Conservation (phyloP, 2,797 vertebrate species). For the Carduelis carduelis region DNA sequence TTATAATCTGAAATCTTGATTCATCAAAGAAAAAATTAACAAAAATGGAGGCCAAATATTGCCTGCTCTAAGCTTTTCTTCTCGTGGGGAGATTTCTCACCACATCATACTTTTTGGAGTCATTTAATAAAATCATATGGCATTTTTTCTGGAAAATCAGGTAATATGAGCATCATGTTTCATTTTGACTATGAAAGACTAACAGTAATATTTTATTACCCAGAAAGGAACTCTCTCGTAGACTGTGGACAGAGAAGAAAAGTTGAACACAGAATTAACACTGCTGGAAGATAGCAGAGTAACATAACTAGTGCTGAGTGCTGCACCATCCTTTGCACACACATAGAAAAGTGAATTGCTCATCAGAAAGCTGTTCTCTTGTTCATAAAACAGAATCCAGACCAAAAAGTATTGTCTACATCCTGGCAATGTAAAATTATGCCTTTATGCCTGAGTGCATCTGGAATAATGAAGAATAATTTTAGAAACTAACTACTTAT, state of each 20-base stretch:
- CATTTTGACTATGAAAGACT: not conserved
- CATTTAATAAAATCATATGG: not conserved
- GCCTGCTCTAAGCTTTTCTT: not conserved
- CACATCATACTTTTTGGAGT: not conserved
- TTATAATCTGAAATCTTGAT: not conserved
- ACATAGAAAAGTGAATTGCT: accelerated
- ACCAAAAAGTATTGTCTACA: not conserved
- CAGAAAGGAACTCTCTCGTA: not conserved
- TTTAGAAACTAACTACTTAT: conserved; percentile 54
- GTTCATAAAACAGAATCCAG: not conserved
- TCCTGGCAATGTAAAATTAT: conserved; percentile 17
- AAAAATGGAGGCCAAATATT: not conserved
- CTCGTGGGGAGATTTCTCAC: not conserved
- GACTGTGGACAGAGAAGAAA: not conserved
- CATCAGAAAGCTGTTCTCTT: not conserved
- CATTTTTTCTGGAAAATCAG: not conserved
- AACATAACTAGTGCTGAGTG: not conserved
- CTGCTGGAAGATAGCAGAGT: not conserved
- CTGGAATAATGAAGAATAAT: conserved; percentile 56
- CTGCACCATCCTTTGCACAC: not conserved
- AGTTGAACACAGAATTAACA: not conserved
- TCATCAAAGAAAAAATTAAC: not conserved
- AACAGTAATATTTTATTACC: not conserved
- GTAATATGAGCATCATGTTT: not conserved
- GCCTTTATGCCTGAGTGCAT: conserved; percentile 11